phyloP scores from a whole-genome alignment of 2,113 vertebrate species.

The Leucopsar rothschildi region DNA sequence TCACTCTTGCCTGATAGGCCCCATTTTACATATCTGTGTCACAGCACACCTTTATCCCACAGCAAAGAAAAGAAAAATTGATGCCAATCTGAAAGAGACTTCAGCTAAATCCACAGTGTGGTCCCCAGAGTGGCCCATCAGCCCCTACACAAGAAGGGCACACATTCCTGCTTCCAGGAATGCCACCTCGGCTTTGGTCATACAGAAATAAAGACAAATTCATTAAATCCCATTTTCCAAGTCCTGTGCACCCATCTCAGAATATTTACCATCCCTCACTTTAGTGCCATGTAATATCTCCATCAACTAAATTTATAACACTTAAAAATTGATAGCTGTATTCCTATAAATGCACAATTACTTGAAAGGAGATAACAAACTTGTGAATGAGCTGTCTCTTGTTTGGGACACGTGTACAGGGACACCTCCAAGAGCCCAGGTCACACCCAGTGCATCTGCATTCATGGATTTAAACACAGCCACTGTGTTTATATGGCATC shows the following conservation, averaged over 20 bases:
- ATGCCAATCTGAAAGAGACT: background rate
- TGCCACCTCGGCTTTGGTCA: background rate
- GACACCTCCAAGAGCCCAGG: background rate
- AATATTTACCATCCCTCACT: background rate
- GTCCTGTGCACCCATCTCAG: rapidly evolving
- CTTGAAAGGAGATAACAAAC: background rate
- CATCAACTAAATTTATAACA: background rate
- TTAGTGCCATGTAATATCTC: background rate
- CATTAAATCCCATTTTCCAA: background rate
- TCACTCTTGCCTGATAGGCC: background rate
- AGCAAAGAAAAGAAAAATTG: background rate
- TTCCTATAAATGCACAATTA: background rate
- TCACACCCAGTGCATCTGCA: background rate
- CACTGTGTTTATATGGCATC: background rate
- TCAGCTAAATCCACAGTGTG: background rate
- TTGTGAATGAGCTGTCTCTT: background rate
- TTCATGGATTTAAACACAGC: background rate
- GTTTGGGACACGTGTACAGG: background rate
- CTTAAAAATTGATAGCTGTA: background rate
- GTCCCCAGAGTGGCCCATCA: background rate
- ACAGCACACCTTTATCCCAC: background rate
- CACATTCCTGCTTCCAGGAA: background rate
- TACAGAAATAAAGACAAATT: background rate
- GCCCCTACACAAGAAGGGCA: rapidly evolving
- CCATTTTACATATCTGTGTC: background rate